Evolutionary conservation across 2,113 vertebrate genomes (phyloP).

Genomic region (Axis porcinus): DNA sequence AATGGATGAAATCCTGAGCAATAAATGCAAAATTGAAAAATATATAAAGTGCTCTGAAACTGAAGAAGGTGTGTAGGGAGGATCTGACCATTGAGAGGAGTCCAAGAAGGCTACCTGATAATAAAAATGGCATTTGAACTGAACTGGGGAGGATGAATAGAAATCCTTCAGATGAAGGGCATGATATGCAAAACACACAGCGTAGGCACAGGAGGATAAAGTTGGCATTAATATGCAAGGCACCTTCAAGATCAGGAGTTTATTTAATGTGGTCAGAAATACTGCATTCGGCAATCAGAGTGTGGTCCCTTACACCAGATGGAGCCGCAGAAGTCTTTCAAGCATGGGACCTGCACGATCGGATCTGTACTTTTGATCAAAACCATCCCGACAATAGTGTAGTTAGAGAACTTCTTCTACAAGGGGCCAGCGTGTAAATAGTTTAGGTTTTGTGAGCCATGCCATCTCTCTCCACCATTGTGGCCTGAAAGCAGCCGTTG

Average conservation of each 20-base stretch:
- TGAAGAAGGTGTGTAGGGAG: neutral
- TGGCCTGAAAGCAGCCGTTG: neutral
- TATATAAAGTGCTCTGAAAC: neutral
- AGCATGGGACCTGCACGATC: neutral
- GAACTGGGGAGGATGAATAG: neutral
- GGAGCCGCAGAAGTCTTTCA: neutral
- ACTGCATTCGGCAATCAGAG: neutral
- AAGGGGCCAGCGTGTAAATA: neutral
- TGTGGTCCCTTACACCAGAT: neutral
- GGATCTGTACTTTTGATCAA: neutral
- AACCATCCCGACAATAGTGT: neutral
- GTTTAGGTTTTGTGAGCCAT: neutral
- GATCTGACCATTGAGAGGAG: neutral
- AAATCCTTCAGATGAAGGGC: neutral
- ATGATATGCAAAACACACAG: neutral
- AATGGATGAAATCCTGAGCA: neutral
- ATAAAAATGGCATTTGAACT: neutral
- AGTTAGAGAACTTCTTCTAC: neutral
- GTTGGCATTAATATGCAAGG: neutral
- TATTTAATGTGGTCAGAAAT: neutral
- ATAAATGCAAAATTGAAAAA: neutral
- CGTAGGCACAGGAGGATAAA: neutral
- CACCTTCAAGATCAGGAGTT: neutral
- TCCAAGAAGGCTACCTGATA: neutral
- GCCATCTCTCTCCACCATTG: neutral